Evolutionary conservation across 2,113 vertebrate species (phyloP).

Genomic region (Opisthocomus hoazin): DNA sequence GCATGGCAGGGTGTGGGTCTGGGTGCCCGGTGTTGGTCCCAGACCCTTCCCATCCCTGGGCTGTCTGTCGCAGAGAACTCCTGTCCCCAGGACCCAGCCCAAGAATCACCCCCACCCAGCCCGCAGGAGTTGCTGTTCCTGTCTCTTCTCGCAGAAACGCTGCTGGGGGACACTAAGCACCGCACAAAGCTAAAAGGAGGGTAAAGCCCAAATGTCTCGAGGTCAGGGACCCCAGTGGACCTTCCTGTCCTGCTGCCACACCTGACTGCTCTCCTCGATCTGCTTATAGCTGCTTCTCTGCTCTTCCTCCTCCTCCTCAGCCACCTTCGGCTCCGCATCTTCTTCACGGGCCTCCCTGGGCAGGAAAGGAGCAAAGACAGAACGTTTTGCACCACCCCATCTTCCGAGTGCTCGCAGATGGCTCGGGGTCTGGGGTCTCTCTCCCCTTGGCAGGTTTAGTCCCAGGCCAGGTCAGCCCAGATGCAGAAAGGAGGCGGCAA

Average conservation of each 20-base stretch:
- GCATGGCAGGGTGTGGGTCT: background rate
- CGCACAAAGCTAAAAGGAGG: background rate
- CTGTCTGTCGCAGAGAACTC: background rate
- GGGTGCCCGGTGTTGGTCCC: accelerated
- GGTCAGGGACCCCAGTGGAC: background rate
- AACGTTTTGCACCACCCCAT: background rate
- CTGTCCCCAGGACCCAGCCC: background rate
- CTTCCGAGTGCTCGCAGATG: accelerated
- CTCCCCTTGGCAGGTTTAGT: background rate
- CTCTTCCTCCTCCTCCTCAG: slow-evolving; percentile 53
- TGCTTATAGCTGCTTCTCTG: slow-evolving; percentile 63
- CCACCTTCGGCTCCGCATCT: slow-evolving; percentile 29
- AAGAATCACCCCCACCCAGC: background rate
- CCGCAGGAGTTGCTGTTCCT: background rate
- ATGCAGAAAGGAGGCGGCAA: background rate
- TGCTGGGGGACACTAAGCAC: background rate
- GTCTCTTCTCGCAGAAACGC: background rate
- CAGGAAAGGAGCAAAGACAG: background rate
- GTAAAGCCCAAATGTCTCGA: background rate
- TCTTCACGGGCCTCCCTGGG: slow-evolving; percentile 65
- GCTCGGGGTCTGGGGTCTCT: background rate
- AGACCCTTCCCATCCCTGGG: background rate
- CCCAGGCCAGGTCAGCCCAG: background rate
- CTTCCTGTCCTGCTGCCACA: background rate
- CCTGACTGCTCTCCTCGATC: slow-evolving; percentile 74